Evolutionary conservation across 1,140 invertebrate species (phyloP), one percentile per base, ranked within the genome.

Genomic region (Diorhabda elongata): DNA sequence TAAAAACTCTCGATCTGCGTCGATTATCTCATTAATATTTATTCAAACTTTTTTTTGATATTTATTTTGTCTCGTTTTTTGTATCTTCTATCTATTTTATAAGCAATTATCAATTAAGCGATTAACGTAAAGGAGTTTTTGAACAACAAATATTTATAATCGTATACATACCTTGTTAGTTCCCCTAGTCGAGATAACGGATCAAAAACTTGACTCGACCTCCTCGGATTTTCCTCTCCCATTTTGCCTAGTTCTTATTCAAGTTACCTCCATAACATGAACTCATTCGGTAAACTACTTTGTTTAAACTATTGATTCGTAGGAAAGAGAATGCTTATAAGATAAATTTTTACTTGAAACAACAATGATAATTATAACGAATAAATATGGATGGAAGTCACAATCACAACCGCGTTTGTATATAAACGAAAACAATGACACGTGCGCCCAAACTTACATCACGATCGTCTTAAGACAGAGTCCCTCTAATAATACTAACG

Each of bases 181-280:
- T 90, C 85, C 77, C 87, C 86, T 60, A 92, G 82, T 76, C 90
- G 83, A 65, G 89, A 86, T 72, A 92, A 85, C 72, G 90, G 90
- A 83, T 92, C 90, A 78, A 92, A 90, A 71, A 92, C 90, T 83
- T 92, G 90, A 78, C 91, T 92, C 76, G 92, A 82, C 72, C 91
- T 86, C 73, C 88, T 72, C 11, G 68, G 67, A 62, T 72, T 71
- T 41, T 73, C 75, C 52, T 76, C 73, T 2, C 66, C 67, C 75
- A 76, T 76, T 56, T 2, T 60, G 60, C 60, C 63, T 52, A 52
- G 2, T 43, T 42, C 52, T 56, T 26, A 42, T 63, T n/a, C 71
- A 75, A 74, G 73, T 75, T 67, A 74, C 72, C 64, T 75, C 74
- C 74, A 75, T 75, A 61, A 44, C 52, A 67, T 58, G n/a, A 52